Evolutionary conservation across 2,888 invertebrate species (phyloP), one percentile per base, ranked within the genome.

Genomic region (Bellardia bayeri): DNA sequence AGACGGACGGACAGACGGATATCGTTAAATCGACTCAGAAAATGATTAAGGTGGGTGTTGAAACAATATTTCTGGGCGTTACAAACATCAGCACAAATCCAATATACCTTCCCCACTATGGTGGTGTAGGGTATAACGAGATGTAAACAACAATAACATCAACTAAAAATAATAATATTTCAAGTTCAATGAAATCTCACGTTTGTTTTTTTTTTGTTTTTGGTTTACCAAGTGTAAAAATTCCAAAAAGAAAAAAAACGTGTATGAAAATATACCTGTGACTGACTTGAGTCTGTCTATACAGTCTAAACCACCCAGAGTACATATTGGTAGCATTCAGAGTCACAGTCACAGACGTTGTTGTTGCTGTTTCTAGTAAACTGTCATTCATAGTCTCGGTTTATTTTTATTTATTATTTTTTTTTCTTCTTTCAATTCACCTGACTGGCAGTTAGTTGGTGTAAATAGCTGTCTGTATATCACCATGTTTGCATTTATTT

Each of bases 171-270:
- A 78, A 63, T 64, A 68, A 82, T 75, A 85, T 87, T 76, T 87
- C 87, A 87, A 87, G 87, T 87, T 87, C 87, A 87, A 85, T 87
- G 87, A 87, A 82, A 87, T 87, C 87, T 78, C 87, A 87, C 79
- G 84, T 85, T 85, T 78, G 69, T 68, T 68, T 76, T 78, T 72
- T 37, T 68, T 72, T 74, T 79, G 30, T 74, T 78, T 72, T 78
- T 72, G 11, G 49, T 71, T 58, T 45, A 40, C 68, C 49, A 82
- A 64, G 61, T 80, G 71, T 58, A 58, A 80, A 75, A 69, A 64
- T 72, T 13, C 23, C 23, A 23, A 54, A 61, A 33, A 69, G 49
- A 49, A 76, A 66, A 74, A 75, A 75, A 68, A 71, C 66, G 54
- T 78, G 76, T 14, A 11, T 33, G 23, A 51, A 56, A 56, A 66